Conservation (phyloP, 2,888 invertebrate genomes). For the Dynastes hyllus region DNA sequence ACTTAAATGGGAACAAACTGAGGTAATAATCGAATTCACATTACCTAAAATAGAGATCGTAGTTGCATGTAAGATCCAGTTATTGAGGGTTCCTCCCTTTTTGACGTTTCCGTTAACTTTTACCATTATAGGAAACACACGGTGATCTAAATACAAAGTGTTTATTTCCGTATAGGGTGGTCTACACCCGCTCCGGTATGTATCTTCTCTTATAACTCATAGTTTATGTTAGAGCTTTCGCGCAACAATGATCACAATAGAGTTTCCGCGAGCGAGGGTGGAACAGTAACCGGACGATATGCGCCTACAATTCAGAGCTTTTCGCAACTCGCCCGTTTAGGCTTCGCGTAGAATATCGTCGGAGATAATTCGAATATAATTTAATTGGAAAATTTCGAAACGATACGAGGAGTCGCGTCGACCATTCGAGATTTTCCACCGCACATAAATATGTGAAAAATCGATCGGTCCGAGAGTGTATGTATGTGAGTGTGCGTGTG, state of each 20-base stretch:
- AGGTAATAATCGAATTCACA: no score
- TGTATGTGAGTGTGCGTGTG: constrained; percentile 25
- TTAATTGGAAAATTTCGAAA: background rate
- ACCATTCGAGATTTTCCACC: constrained; percentile 30
- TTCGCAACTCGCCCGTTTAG: background rate
- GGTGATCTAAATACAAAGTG: constrained; percentile 11
- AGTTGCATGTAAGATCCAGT: constrained; percentile 35
- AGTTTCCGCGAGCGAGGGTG: background rate
- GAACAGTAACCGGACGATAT: background rate
- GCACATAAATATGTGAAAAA: constrained; percentile 43
- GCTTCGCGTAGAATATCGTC: background rate
- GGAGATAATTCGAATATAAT: no score
- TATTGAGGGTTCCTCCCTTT: constrained; percentile 43
- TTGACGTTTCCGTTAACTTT: constrained; percentile 16
- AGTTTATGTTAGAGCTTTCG: constrained; percentile 56
- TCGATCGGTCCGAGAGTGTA: constrained; percentile 35
- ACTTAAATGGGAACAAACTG: no score
- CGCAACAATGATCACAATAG: constrained; percentile 1
- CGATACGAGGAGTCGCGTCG: background rate
- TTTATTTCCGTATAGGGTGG: constrained; percentile 40
- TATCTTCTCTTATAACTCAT: constrained; percentile 69
- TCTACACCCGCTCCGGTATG: constrained; percentile 61
- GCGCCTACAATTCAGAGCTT: background rate
- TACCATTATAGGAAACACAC: constrained; percentile 34
- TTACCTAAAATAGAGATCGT: constrained; percentile 27